Percentiles rank a stretch among this genome's conserved stretches.
Conservation (phyloP, 2,888 invertebrate genomes). For the Dasysyrphus albostriatus region DNA sequence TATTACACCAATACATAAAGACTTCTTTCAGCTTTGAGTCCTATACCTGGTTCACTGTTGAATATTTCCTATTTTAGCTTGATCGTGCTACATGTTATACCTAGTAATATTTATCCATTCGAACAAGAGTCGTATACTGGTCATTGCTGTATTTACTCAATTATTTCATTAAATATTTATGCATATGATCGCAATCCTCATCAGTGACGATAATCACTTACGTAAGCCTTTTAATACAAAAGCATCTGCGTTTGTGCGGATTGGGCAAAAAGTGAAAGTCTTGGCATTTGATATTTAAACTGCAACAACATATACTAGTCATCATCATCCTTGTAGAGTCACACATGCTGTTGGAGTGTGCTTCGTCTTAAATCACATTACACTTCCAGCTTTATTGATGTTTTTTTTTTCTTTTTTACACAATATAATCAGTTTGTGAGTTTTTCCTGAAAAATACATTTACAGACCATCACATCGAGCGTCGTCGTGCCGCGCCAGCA, state of each 20-base stretch:
- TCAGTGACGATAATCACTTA: conserved; percentile 40
- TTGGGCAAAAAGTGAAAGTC: conserved; percentile 65
- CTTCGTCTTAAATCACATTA: conserved; percentile 23
- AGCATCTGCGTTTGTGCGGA: conserved; percentile 45
- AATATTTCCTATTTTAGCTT: background rate
- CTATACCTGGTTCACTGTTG: conserved; percentile 20
- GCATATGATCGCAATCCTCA: conserved; percentile 38
- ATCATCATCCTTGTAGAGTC: conserved; percentile 41
- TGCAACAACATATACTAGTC: background rate
- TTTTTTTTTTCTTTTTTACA: conserved; percentile 15
- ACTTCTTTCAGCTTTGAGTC: background rate
- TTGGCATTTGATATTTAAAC: conserved; percentile 53
- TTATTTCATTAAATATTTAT: conserved; percentile 49
- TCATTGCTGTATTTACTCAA: conserved; percentile 27
- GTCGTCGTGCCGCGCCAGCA: no score
- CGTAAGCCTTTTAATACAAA: conserved; percentile 37
- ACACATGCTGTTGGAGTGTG: conserved; percentile 22
- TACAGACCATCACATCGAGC: conserved; percentile 1
- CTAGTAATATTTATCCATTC: background rate
- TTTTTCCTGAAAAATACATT: conserved; percentile 54
- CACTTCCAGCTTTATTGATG: conserved; percentile 8
- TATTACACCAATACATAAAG: no score
- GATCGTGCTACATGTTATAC: background rate
- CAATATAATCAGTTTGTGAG: conserved; percentile 46
- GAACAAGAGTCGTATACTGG: background rate